These are phyloP conservation scores for Frankliniella intonsa DNA, from an alignment of 2,888 invertebrate genomes.

Conservation along the genomic window DNA sequence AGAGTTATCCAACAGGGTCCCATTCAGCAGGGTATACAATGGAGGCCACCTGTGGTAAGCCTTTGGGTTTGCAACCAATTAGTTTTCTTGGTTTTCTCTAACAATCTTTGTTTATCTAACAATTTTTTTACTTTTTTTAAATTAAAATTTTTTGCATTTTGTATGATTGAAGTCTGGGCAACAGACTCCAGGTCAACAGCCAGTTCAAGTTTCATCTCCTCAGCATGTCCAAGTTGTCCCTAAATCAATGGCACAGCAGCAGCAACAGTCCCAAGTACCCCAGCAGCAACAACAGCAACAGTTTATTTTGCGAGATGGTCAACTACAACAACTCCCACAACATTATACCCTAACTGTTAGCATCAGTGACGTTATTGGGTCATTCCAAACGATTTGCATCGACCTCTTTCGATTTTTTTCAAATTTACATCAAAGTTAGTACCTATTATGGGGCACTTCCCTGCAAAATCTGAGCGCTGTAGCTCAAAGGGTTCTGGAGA, in stretches of 20 bases:
- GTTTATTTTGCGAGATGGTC: conserved; percentile 33
- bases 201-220: conserved; percentile 3
- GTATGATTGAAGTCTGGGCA: background rate
- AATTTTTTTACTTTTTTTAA: background rate
- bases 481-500: no score
- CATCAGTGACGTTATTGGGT: no score
- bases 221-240: conserved; percentile 11
- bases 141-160: background rate
- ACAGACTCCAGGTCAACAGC: conserved; percentile 28
- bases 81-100: background rate
- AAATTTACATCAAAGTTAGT: no score
- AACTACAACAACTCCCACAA: conserved; percentile 29
- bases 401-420: no score
- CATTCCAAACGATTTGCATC: no score
- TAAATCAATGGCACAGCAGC: conserved; percentile 21
- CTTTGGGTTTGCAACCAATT: background rate
- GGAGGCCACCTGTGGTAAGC: conserved; percentile 2
- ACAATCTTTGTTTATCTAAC: background rate
- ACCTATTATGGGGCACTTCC: no score
- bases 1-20: conserved; percentile 36
- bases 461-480: no score
- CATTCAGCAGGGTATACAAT: conserved; percentile 33
- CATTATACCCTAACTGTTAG: conserved; percentile 32
- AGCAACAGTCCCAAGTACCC: conserved; percentile 26
- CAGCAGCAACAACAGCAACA: conserved; percentile 34